Evolutionary conservation across 1,140 invertebrate species (phyloP).

Genomic region (Heliconius congener): DNA sequence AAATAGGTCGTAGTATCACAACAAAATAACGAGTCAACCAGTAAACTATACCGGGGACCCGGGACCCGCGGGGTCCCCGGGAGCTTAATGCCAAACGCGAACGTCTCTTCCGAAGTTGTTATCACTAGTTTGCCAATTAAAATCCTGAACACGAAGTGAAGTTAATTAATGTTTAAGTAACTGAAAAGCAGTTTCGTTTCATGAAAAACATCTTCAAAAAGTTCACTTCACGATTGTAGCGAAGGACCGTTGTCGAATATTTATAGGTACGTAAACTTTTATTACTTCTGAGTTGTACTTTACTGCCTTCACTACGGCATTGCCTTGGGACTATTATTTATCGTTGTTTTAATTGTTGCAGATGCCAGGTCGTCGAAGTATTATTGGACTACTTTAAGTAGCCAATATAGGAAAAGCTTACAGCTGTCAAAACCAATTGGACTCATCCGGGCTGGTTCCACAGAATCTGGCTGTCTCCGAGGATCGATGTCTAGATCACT

Average conservation of each 20-base stretch:
- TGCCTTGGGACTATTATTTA: constrained; percentile 32
- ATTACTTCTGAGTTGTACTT: constrained; percentile 45
- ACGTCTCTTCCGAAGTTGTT: constrained; percentile 44
- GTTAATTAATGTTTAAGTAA: constrained; percentile 62
- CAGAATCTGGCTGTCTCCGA: not conserved
- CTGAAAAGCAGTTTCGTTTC: constrained; percentile 48
- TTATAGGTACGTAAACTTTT: constrained; percentile 54
- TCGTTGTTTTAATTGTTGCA: constrained; percentile 33
- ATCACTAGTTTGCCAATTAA: constrained; percentile 62
- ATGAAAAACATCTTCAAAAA: constrained; percentile 52
- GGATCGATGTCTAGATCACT: not conserved
- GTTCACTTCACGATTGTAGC: constrained; percentile 44
- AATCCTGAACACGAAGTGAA: constrained; percentile 55
- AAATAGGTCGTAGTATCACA: constrained; percentile 50
- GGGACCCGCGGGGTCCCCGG: constrained; percentile 63
- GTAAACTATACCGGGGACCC: constrained; percentile 64
- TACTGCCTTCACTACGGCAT: constrained; percentile 20
- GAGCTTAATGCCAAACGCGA: constrained; percentile 39
- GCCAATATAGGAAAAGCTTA: not conserved
- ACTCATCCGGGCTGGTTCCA: not conserved
- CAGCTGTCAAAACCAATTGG: not conserved
- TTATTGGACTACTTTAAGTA: constrained; percentile 15
- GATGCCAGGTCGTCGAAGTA: constrained; percentile 18
- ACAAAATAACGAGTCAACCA: constrained; percentile 55
- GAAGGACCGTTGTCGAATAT: constrained; percentile 46